Conservation (phyloP, 2,113 vertebrate species). For the Anarhynchus alexandrinus region DNA sequence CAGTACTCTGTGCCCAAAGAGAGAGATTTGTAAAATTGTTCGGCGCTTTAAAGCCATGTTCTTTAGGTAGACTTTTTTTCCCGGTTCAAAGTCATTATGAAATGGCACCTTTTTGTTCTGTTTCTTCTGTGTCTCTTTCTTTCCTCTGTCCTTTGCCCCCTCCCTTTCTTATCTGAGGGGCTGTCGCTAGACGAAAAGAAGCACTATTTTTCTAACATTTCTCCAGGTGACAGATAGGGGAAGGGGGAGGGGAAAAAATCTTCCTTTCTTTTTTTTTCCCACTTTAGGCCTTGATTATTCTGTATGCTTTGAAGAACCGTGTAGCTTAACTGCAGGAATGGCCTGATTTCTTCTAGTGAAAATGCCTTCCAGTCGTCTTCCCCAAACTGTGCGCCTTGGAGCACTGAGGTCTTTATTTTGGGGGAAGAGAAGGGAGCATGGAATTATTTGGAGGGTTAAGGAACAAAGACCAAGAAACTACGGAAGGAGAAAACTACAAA, state of each 20-base stretch:
- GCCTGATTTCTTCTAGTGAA: constrained; percentile 39
- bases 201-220: constrained; percentile 5
- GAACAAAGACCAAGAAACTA: constrained; percentile 66
- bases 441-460: constrained; percentile 29
- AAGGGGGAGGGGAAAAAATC: background rate
- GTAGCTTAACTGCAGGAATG: constrained; percentile 37
- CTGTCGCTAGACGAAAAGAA: background rate
- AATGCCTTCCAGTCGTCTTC: constrained; percentile 40
- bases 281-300: constrained; percentile 60
- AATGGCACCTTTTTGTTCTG: background rate
- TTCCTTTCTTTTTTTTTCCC: background rate
- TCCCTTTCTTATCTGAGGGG: background rate
- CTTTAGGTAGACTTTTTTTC: background rate
- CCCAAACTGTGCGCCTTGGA: background rate
- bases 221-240: background rate
- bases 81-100: background rate
- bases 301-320: constrained; percentile 22
- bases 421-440: constrained; percentile 28
- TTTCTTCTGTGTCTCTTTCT: constrained; percentile 4
- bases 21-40: background rate
- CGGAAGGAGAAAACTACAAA: background rate
- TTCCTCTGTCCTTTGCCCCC: constrained; percentile 4
- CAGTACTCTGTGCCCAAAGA: background rate
- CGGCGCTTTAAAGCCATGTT: background rate
- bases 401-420: constrained; percentile 53